Conservation (phyloP, 2,113 vertebrate species). For the Coreoperca whiteheadi region DNA sequence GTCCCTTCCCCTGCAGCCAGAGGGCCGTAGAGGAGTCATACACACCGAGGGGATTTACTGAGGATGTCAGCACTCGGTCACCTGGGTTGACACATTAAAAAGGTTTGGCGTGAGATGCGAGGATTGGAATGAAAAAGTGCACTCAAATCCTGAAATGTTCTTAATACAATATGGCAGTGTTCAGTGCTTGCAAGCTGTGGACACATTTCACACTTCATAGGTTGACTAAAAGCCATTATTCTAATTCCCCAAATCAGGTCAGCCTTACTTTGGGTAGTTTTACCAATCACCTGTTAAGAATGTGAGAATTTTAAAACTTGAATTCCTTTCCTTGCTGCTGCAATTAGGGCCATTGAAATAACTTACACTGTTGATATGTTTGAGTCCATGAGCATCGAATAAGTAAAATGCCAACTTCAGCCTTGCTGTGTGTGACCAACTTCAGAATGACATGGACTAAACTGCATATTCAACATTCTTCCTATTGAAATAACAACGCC, state of each 20-base stretch:
- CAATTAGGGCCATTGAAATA: background rate
- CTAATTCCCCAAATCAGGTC: background rate
- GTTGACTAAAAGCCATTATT: too few species aligned
- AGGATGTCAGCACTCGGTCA: constrained; percentile 39
- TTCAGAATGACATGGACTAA: too few species aligned
- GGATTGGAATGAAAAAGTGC: background rate
- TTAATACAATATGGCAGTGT: too few species aligned
- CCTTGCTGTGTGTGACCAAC: too few species aligned
- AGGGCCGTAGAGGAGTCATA: constrained; percentile 90
- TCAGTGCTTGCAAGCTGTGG: background rate
- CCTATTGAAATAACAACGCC: background rate
- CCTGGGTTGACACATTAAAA: constrained; percentile 68
- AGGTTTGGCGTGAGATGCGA: constrained; percentile 65
- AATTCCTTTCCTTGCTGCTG: too few species aligned
- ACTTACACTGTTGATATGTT: background rate
- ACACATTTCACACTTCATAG: background rate
- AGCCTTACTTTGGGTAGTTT: background rate
- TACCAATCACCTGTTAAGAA: background rate
- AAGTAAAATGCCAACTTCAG: too few species aligned
- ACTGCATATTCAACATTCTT: too few species aligned
- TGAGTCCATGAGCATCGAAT: too few species aligned
- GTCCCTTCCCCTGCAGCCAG: constrained; percentile 92
- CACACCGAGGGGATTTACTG: constrained; percentile 91
- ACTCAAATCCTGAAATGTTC: background rate
- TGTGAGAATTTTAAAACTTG: background rate